These are phyloP conservation scores for Heptranchias perlo DNA, from an alignment of 2,113 vertebrate species.

Conservation along the genomic window DNA sequence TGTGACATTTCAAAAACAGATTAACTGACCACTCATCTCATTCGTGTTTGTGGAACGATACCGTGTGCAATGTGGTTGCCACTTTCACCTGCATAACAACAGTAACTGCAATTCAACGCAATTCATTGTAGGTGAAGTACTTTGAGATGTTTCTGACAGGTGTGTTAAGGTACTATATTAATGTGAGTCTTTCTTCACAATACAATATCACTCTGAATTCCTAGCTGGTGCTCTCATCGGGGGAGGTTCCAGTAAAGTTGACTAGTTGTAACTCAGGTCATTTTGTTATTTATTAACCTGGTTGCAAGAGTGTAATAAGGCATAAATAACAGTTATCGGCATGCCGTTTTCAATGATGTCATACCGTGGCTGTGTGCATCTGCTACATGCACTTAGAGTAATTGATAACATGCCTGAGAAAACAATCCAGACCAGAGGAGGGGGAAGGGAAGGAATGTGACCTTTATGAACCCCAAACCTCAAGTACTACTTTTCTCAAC, in stretches of 20 bases:
- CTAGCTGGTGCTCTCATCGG: background rate
- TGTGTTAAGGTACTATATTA: background rate
- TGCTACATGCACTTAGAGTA: background rate
- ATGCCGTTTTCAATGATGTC: conserved; percentile 4
- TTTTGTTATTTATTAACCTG: conserved; percentile 13
- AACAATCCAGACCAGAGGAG: background rate
- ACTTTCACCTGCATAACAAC: background rate
- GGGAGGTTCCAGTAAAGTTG: background rate
- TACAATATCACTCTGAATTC: background rate
- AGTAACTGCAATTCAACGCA: background rate
- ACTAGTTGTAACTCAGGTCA: background rate
- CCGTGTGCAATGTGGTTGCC: background rate
- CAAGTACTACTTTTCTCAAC: too few relatives aligned
- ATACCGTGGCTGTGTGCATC: background rate
- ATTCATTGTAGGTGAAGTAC: background rate
- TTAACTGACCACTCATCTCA: background rate
- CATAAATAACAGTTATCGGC: background rate
- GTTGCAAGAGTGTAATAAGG: background rate
- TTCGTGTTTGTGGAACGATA: background rate
- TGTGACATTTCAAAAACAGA: background rate
- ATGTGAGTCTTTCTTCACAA: background rate
- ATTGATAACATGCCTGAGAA: background rate
- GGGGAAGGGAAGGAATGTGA: background rate
- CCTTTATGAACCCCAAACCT: background rate
- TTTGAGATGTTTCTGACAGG: background rate